Conservation (phyloP, 2,888 invertebrate genomes). For the Macrosoma leucophasiata region DNA sequence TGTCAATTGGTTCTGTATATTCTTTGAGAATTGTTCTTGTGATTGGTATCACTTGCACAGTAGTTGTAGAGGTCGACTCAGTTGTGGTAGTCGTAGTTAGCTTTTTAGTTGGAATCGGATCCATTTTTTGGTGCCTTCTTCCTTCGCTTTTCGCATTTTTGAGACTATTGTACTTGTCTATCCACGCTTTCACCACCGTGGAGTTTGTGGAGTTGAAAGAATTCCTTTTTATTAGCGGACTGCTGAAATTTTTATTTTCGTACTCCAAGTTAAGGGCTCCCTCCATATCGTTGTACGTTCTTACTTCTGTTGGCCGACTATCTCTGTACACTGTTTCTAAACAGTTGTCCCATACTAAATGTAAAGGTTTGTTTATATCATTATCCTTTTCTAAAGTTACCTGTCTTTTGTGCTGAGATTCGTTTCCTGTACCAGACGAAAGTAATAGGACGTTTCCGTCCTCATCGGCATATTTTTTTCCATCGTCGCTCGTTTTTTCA, state of each 20-base stretch:
- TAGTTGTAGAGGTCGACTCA: conserved; percentile 7
- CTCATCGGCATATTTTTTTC: conserved; percentile 39
- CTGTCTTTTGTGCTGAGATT: conserved; percentile 20
- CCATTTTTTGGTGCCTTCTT: conserved; percentile 39
- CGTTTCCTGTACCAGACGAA: conserved; percentile 31
- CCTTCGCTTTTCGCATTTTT: conserved; percentile 44
- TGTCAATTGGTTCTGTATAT: conserved; percentile 33
- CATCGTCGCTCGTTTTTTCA: conserved; percentile 36
- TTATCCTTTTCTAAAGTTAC: conserved; percentile 19
- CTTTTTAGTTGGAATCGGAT: conserved; percentile 37
- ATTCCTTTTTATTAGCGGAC: conserved; percentile 50
- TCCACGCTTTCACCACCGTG: conserved; percentile 44
- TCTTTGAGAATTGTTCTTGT: conserved; percentile 48
- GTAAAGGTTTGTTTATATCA: conserved; percentile 32
- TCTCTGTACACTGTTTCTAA: conserved; percentile 45
- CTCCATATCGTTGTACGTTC: conserved; percentile 38
- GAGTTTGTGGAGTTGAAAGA: conserved; percentile 37
- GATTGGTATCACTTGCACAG: conserved; percentile 49
- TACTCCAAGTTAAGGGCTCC: conserved; percentile 34
- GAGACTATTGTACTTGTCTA: conserved; percentile 50
- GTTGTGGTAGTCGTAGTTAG: conserved; percentile 26
- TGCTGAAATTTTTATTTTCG: conserved; percentile 31
- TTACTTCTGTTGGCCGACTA: conserved; percentile 30
- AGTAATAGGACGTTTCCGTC: conserved; percentile 39
- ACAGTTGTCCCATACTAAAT: conserved; percentile 59